Percentiles rank a stretch among this genome's conserved stretches.
These are phyloP conservation scores for Hafferia zeledoni DNA, from an alignment of 2,797 vertebrate genomes.

Conservation along the genomic window DNA sequence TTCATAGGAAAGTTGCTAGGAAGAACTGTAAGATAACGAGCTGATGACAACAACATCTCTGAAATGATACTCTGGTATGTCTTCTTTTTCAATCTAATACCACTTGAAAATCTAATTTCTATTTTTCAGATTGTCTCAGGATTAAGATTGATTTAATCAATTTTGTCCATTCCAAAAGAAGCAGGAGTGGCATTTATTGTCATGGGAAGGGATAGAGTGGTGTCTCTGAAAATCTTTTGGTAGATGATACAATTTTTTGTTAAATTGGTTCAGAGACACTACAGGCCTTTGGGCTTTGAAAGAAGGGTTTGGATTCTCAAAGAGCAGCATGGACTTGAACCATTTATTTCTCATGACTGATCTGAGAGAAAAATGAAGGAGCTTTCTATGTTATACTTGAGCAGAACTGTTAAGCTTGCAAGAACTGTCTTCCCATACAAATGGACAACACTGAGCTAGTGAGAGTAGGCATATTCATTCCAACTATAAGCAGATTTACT, in stretches of 20 bases:
- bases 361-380: neutral
- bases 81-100: neutral
- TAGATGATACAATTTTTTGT: neutral
- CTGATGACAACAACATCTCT: neutral
- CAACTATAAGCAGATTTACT: neutral
- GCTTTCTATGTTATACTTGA: neutral
- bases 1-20: neutral
- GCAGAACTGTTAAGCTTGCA: neutral
- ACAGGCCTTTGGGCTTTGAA: neutral
- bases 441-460: neutral
- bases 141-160: conserved; percentile 30
- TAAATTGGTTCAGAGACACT: neutral
- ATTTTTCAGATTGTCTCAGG: neutral
- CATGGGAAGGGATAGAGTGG: neutral
- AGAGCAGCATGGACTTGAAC: neutral
- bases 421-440: neutral
- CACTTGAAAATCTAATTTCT: neutral
- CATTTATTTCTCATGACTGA: neutral
- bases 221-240: neutral
- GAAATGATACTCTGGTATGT: neutral
- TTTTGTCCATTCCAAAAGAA: neutral
- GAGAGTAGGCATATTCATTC: neutral
- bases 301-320: neutral
- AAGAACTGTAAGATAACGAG: neutral
- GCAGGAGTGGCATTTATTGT: neutral